Evolutionary conservation across 2,797 vertebrate species (phyloP), one percentile per base, ranked within the genome.

Genomic region (Ciconia nigra): DNA sequence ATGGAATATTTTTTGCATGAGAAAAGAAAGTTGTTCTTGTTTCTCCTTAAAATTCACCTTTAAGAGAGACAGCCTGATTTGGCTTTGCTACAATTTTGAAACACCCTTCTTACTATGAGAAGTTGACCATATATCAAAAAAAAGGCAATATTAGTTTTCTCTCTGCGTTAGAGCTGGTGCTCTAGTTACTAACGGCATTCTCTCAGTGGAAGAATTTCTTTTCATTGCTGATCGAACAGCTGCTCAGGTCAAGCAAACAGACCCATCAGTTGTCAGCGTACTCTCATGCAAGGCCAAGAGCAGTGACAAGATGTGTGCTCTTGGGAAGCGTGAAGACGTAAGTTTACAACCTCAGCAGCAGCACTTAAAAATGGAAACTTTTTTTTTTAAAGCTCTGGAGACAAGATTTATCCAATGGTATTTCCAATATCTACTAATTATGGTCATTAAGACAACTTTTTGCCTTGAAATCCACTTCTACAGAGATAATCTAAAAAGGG

Each of bases 1-100:
- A 42, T 6, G 21, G 76, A 66, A 83, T 17, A 63, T 0, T 24
- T 11, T 20, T 39, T 58, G 33, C 16, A 52, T 0, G 7, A 74
- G 24, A 57, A 76, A 65, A 79, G 17, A 41, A 73, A 81, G 49
- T 12, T 18, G 26, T 33, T 51, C 37, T 63, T 1, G 0, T 33
- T 85, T 58, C 52, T 83, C 55, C 74, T 87, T 55, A 90, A 78
- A 83, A 83, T 37, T 81, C 52, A 35, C 14, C 17, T 83, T 77
- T 44, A 66, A 28, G 42, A 81, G 24, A 80, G 11, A 62, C 4
- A 41, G 13, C 3, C 15, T 49, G 10, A 80, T 49, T 13, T 35
- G 42, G 28, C 31, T 76, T 69, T 35, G 77, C 49, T 49, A 31
- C 41, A 62, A 77, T 47, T 76, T 15, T n/a, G 33, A 59, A 65